Evolutionary conservation across 2,888 invertebrate species (phyloP), one percentile per base, ranked within the genome.

Genomic region (Lycia hirtaria): DNA sequence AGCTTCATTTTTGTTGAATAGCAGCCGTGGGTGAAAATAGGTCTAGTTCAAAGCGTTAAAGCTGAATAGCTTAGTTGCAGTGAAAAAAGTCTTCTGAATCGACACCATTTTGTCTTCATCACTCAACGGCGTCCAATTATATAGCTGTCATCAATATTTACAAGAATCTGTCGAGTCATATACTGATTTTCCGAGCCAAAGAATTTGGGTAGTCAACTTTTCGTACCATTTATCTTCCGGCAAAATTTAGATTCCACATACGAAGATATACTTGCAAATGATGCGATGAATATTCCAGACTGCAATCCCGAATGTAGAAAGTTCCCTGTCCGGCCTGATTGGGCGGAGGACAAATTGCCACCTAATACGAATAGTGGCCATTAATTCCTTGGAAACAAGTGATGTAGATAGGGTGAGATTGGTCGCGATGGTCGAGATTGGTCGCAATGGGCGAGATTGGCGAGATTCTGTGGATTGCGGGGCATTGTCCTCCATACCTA

Each of bases 311-410:
- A 58, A 62, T 66, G 58, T 68, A 66, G 67, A 68, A 67, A 65
- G 68, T 65, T 67, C 65, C 68, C 61, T 63, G 65, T 67, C 61
- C 69, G 49, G 35, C 35, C 30, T 50, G 62, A 64, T 64, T 59
- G 63, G 61, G 65, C 61, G 62, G 65, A 69, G 61, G 70, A 66
- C 66, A 69, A 75, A 76, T 76, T 68, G 71, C 72, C 72, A 64
- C 70, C 72, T 76, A 73, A 77, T 78, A 71, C 70, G 71, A 71
- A 73, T 71, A 72, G 75, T 69, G 65, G 68, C 68, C 71, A 78
- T 76, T 76, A 78, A 77, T 77, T 75, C 73, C 69, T 65, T 68
- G 71, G 75, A 75, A 76, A 73, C 79, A 73, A 78, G 79, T 76
- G 76, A 67, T 71, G 70, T 72, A 69, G 66, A 73, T 58, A 43